Percentiles rank a stretch among this genome's conserved stretches.
Conservation (phyloP, 1,140 invertebrate species). For the Drosophila trapezifrons region DNA sequence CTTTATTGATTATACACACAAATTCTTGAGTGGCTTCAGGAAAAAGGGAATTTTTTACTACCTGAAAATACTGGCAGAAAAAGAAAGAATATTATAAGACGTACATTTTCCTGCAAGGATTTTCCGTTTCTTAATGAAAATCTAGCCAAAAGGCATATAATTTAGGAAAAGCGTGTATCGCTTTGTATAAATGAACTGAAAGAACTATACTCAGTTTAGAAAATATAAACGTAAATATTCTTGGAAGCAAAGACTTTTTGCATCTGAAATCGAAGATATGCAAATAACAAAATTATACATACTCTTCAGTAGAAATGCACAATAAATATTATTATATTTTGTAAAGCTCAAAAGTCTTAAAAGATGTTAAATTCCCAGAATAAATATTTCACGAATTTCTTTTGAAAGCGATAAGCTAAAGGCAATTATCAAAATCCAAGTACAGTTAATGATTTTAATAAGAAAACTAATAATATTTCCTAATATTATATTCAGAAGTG, state of each 20-base stretch:
- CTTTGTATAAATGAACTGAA: too few species aligned
- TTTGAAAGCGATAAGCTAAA: neutral
- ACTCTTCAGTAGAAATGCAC: neutral
- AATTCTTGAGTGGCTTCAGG: slow-evolving; percentile 3
- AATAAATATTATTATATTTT: slow-evolving; percentile 2
- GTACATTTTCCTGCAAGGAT: too few species aligned
- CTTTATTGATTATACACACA: slow-evolving; percentile 19
- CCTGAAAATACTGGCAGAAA: too few species aligned
- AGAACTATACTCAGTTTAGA: too few species aligned
- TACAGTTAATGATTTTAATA: neutral
- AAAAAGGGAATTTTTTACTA: neutral
- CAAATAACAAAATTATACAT: neutral
- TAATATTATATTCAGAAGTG: neutral
- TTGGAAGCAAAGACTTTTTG: neutral
- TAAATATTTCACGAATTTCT: neutral
- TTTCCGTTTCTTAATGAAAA: too few species aligned
- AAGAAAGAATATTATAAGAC: too few species aligned
- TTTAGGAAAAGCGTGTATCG: too few species aligned
- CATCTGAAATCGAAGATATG: too few species aligned
- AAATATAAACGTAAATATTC: neutral
- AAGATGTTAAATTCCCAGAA: neutral
- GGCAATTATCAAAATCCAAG: too few species aligned
- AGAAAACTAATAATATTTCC: neutral
- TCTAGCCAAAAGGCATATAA: too few species aligned
- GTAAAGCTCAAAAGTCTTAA: neutral